These are phyloP conservation scores for Argynnis bischoffii DNA, from an alignment of 2,888 invertebrate species.

Conservation along the genomic window DNA sequence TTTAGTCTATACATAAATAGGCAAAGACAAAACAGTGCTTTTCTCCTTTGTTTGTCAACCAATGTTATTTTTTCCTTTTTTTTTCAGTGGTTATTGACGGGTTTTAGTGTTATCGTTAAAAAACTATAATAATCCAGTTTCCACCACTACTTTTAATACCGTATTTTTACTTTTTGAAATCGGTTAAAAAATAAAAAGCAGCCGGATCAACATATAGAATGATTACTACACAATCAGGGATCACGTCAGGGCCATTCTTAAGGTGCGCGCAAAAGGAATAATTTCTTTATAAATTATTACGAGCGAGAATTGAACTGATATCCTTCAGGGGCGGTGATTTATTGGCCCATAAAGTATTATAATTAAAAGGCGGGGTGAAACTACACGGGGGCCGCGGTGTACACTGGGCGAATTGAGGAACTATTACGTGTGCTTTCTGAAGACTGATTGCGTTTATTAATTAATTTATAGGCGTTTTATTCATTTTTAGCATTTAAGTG, in stretches of 20 bases:
- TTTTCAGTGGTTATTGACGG: too few relatives aligned
- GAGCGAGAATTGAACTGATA: slow-evolving; percentile 86
- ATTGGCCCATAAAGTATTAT: slow-evolving; percentile 91
- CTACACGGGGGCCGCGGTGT: slow-evolving; percentile 61
- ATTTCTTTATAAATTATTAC: slow-evolving; percentile 87
- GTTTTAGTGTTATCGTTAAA: too few relatives aligned
- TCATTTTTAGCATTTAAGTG: not conserved
- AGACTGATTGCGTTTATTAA: slow-evolving; percentile 11
- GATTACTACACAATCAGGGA: slow-evolving; percentile 12
- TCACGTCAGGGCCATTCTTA: slow-evolving; percentile 32
- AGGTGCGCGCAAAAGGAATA: slow-evolving; percentile 65
- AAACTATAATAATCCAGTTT: too few relatives aligned
- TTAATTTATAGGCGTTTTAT: not conserved
- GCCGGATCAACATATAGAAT: not conserved
- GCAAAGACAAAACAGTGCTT: too few relatives aligned
- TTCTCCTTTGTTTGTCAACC: too few relatives aligned
- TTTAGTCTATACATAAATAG: too few relatives aligned
- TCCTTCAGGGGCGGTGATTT: slow-evolving; percentile 85
- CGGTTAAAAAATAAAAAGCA: too few relatives aligned
- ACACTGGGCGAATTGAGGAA: not conserved
- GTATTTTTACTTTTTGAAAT: too few relatives aligned
- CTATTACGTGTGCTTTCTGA: slow-evolving; percentile 10
- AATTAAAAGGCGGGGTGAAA: slow-evolving; percentile 86
- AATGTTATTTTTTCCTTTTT: too few relatives aligned
- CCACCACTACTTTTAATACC: too few relatives aligned